Evolutionary conservation across 2,797 vertebrate genomes (phyloP).

Genomic region (Karalla daura): DNA sequence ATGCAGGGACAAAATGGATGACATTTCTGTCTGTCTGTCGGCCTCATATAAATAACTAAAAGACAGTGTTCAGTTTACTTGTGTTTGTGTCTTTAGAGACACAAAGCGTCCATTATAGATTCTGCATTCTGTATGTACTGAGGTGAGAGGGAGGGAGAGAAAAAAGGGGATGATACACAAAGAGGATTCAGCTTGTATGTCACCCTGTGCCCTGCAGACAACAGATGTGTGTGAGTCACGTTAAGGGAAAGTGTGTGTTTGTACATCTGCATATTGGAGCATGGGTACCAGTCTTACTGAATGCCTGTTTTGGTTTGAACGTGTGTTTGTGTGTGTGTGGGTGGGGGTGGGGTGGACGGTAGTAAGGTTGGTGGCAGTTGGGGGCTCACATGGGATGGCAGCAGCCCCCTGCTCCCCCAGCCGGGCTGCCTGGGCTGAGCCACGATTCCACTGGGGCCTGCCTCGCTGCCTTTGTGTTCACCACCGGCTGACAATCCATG

Average conservation of each 20-base stretch:
- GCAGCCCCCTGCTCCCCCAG: conserved; percentile 49
- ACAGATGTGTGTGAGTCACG: conserved; percentile 76
- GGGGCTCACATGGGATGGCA: conserved; percentile 56
- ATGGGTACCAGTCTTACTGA: conserved; percentile 66
- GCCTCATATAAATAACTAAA: conserved; percentile 71
- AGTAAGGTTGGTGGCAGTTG: conserved; percentile 51
- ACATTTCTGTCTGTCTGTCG: conserved; percentile 27
- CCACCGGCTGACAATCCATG: conserved; percentile 86
- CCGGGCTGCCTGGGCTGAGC: conserved; percentile 72
- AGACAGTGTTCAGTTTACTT: conserved; percentile 60
- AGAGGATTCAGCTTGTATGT: conserved; percentile 75
- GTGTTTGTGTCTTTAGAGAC: conserved; percentile 65
- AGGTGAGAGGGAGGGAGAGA: conserved; percentile 64
- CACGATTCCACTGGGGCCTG: conserved; percentile 72
- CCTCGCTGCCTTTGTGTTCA: conserved; percentile 83
- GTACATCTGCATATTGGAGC: conserved; percentile 55
- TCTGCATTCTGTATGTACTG: conserved; percentile 78
- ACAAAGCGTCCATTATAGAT: conserved; percentile 66
- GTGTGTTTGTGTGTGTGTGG: conserved; percentile 35
- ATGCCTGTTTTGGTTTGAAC: conserved; percentile 68
- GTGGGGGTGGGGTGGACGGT: conserved; percentile 52
- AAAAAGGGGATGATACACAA: conserved; percentile 60
- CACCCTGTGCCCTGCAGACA: conserved; percentile 82
- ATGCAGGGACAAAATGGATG: conserved; percentile 66
- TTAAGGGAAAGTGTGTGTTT: conserved; percentile 48